A percentile compares a stretch with the other conserved stretches of the same genome.
phyloP scores from a whole-genome alignment of 30 jellyfish, hydroid and myxozoan species.

The Haliclystus octoradiatus region DNA sequence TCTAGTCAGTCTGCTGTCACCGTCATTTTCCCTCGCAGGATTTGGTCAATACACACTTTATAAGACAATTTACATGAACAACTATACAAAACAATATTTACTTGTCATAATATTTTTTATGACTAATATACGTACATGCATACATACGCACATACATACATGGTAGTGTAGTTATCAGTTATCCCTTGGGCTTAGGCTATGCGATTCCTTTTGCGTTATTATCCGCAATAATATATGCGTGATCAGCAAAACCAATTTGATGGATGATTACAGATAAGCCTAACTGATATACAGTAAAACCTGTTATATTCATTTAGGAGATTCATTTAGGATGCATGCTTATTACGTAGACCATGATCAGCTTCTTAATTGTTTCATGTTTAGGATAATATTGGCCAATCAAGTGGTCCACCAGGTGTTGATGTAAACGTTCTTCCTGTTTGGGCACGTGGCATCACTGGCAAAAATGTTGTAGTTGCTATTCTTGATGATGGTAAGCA shows the following conservation, averaged over 20 bases:
- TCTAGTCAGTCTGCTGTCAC: neutral
- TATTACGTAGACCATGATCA: too few relatives aligned
- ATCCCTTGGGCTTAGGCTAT: too few relatives aligned
- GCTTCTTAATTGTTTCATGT: conserved; percentile 1
- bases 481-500: conserved; percentile 90
- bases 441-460: conserved; percentile 99
- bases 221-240: too few relatives aligned
- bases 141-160: neutral
- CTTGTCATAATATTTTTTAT: neutral
- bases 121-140: neutral
- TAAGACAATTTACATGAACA: neutral
- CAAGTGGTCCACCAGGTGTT: conserved; percentile 93
- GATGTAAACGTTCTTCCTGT: conserved; percentile 96
- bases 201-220: too few relatives aligned
- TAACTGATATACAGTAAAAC: too few relatives aligned
- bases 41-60: neutral
- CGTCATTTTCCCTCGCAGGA: neutral
- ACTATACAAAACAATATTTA: neutral
- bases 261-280: too few relatives aligned
- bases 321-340: too few relatives aligned
- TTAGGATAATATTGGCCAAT: conserved; percentile 95
- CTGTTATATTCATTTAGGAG: too few relatives aligned
- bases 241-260: too few relatives aligned
- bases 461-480: conserved; percentile 90
- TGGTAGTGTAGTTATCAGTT: too few relatives aligned